Evolutionary conservation across 2,797 vertebrate species (phyloP), one percentile per base, ranked within the genome.

Genomic region (Carduelis carduelis): DNA sequence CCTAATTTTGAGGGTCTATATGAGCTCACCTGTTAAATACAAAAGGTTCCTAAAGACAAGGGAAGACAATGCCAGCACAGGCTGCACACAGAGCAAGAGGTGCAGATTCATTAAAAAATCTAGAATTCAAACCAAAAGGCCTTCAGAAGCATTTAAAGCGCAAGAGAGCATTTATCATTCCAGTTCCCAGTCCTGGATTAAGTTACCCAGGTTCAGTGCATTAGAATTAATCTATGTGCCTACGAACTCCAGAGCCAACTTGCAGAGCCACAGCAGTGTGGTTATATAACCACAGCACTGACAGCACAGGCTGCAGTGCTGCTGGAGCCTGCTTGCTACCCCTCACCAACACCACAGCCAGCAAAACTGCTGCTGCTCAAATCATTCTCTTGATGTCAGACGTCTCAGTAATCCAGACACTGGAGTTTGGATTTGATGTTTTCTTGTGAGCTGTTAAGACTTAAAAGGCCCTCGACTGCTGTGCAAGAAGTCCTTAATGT

Each of bases 181-280:
- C 65, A 69, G 66, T 59, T 83, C 77, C 59, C 64, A 63, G 70
- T 49, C 70, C 70, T 24, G 77, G 91, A 90, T 95, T 96, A 96
- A 76, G 80, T 86, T 79, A 64, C 84, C 87, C 72, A 16, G 32
- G 92, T 94, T 53, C 87, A 79, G 65, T 87, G 90, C 84, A 81
- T 95, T 44, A 83, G 72, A 93, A 89, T 95, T 95, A 93, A 97
- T 89, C 90, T 81, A 34, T 28, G 9, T 56, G 50, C 80, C 93
- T 79, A 41, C 0, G 3, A 96, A 95, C 94, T 96, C 96, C 39
- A 27, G 65, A 86, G 63, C 50, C 90, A 91, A 91, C 94, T 94
- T 18, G 22, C 89, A 87, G 93, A 93, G 89, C 81, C 86, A 89
- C 86, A 92, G 92, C 92, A 79, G 95, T 72, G 59, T 61, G 0